phyloP scores from a whole-genome alignment of 2,113 vertebrate genomes.

The Austrofundulus limnaeus region DNA sequence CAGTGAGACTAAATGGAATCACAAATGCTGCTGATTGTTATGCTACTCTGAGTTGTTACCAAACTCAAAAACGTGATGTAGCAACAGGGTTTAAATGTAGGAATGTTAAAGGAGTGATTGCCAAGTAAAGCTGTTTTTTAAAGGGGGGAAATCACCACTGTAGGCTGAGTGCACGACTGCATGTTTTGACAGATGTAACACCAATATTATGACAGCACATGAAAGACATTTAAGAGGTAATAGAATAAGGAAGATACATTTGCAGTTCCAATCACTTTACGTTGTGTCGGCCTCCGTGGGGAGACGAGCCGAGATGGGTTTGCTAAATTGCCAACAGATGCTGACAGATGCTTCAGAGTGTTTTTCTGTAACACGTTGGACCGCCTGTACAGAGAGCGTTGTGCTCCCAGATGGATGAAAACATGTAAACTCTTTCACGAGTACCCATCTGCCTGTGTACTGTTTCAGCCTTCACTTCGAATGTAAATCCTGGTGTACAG shows the following conservation, averaged over 20 bases:
- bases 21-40: not conserved
- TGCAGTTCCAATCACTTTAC: conserved; percentile 49
- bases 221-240: conserved; percentile 52
- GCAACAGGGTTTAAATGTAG: not conserved
- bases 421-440: conserved; percentile 15
- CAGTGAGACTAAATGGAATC: not conserved
- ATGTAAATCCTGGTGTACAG: conserved; percentile 4
- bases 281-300: conserved; percentile 26
- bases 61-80: not conserved
- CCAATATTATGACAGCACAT: conserved; percentile 69
- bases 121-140: conserved; percentile 34
- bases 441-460: not conserved
- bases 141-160: conserved; percentile 11
- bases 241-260: conserved; percentile 32
- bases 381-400: too few species aligned
- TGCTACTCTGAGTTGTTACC: conserved; percentile 5
- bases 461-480: conserved; percentile 5
- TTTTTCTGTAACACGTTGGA: not conserved
- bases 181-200: conserved; percentile 68
- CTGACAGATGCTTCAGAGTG: conserved; percentile 25
- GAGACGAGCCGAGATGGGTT: conserved; percentile 30
- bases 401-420: conserved; percentile 12
- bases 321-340: conserved; percentile 11
- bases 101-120: conserved; percentile 31
- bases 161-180: conserved; percentile 36